Percentiles rank a stretch among this genome's conserved stretches.
These are phyloP conservation scores for Noctua comes DNA, from an alignment of 2,888 invertebrate genomes.

Conservation along the genomic window DNA sequence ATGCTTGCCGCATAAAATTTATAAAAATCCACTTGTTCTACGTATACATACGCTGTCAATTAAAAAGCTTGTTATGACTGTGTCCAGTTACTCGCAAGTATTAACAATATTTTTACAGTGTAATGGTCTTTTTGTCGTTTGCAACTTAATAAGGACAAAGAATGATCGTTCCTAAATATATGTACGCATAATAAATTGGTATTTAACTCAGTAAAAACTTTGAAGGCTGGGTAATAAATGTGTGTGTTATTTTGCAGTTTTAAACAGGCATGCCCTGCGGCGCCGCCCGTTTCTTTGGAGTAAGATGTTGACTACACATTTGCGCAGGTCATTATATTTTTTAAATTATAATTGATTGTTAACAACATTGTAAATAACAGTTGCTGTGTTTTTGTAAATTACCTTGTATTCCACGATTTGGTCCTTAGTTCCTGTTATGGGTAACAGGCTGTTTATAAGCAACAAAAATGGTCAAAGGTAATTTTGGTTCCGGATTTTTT, in stretches of 20 bases:
- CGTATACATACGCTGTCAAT: conserved; percentile 47
- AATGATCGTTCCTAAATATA: conserved; percentile 53
- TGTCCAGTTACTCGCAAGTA: conserved; percentile 28
- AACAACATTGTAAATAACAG: conserved; percentile 35
- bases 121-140: conserved; percentile 33
- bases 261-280: conserved; percentile 33
- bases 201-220: conserved; percentile 58
- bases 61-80: conserved; percentile 49
- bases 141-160: conserved; percentile 47
- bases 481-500: background rate
- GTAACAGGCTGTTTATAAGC: background rate
- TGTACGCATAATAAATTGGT: conserved; percentile 56
- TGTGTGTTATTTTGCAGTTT: conserved; percentile 50
- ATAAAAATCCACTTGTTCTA: conserved; percentile 36
- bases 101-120: conserved; percentile 53
- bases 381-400: conserved; percentile 28
- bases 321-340: conserved; percentile 38
- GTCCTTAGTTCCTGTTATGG: background rate
- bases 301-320: conserved; percentile 45
- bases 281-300: conserved; percentile 41
- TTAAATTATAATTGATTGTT: conserved; percentile 53
- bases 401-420: conserved; percentile 18
- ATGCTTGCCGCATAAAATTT: conserved; percentile 12
- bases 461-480: background rate
- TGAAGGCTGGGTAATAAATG: conserved; percentile 38